Base-by-base conservation (phyloP, 2,888 invertebrate species). In the Pteria penguin region DNA sequence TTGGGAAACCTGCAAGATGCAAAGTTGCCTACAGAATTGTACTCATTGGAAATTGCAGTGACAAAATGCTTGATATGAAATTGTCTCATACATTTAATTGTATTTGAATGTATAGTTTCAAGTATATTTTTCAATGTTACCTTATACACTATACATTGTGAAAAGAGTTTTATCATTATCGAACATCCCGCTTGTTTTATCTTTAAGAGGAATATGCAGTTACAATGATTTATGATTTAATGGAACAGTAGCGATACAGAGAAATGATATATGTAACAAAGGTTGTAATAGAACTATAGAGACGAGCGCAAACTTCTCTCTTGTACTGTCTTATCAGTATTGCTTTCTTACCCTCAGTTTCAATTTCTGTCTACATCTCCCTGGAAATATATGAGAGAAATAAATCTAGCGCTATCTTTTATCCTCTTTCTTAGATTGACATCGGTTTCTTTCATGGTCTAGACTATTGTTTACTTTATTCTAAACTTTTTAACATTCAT, bases 301-400 rank as follows among this genome's bases (percentile, higher is more conserved):
- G 45, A 45, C 45, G 18, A 45, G 45, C 45, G 45, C 8, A 45
- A 45, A 45, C 8, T 45, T 45, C 18, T 45, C 45, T 45, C 45
- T 8, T 14, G 18, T 45, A 14, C 45, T 45, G 18, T 45, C 45
- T 45, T 45, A 45, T 45, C 45, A 14, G 45, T 8, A 45, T 45
- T 45, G 11, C 45, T 45, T 14, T 18, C 45, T 45, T 18, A 8
- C 45, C 14, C 60, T 60, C 60, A 22, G 14, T 29, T 60, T 60
- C 27, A 60, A 60, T 60, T 60, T 60, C 60, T 18, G 27, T 24
- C 60, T 22, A 27, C 60, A 27, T 60, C 4, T 60, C 60, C 27
- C 26, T 22, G 1, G 60, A 24, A 60, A 60, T 60, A 29, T 60
- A 60, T 60, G 11, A 26, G 22, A 60, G 4, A 26, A 26, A 27